These are phyloP conservation scores for Echinarachnius parma DNA, from an alignment of 53 echinoderm and acorn worm genomes.

Conservation along the genomic window DNA sequence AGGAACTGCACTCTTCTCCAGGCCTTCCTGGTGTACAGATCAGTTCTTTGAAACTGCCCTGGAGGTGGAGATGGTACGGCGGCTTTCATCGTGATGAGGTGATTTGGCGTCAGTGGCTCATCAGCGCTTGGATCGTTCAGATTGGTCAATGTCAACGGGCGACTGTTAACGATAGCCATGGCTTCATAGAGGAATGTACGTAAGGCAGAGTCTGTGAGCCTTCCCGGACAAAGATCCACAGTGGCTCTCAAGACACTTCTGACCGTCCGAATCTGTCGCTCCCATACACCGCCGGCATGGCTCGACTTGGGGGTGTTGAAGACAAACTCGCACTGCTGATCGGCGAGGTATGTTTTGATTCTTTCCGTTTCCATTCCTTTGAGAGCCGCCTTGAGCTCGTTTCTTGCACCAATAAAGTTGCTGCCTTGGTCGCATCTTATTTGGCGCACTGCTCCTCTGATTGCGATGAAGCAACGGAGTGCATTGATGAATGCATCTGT, in stretches of 20 bases:
- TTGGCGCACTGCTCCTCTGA: conserved; percentile 48
- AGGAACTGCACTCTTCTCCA: conserved; percentile 54
- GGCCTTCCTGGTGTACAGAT: conserved; percentile 42
- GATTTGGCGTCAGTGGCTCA: conserved; percentile 50
- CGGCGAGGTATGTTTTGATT: conserved; percentile 39
- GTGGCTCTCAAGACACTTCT: conserved; percentile 43
- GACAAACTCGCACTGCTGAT: conserved; percentile 55
- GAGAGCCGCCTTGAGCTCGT: conserved; percentile 27
- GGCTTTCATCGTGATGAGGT: conserved; percentile 57
- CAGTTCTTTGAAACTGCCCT: conserved; percentile 26
- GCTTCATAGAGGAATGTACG: conserved; percentile 50
- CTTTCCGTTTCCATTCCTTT: conserved; percentile 37
- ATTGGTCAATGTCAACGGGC: conserved; percentile 16
- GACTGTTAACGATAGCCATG: conserved; percentile 41
- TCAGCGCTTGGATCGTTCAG: conserved; percentile 4
- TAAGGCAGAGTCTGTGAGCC: conserved; percentile 55
- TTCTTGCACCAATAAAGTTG: conserved; percentile 52
- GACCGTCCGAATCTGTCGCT: conserved; percentile 54
- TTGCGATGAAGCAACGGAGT: conserved; percentile 40
- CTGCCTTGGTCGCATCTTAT: conserved; percentile 55
- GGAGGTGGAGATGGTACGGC: conserved; percentile 35
- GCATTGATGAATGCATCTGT: conserved; percentile 60
- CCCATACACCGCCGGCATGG: conserved; percentile 74
- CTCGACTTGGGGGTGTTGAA: conserved; percentile 61
- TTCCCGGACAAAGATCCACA: conserved; percentile 40